These are phyloP conservation scores for honey bee (Apis mellifera) DNA, from an alignment of 1,140 invertebrate genomes.

Conservation along the genomic window DNA sequence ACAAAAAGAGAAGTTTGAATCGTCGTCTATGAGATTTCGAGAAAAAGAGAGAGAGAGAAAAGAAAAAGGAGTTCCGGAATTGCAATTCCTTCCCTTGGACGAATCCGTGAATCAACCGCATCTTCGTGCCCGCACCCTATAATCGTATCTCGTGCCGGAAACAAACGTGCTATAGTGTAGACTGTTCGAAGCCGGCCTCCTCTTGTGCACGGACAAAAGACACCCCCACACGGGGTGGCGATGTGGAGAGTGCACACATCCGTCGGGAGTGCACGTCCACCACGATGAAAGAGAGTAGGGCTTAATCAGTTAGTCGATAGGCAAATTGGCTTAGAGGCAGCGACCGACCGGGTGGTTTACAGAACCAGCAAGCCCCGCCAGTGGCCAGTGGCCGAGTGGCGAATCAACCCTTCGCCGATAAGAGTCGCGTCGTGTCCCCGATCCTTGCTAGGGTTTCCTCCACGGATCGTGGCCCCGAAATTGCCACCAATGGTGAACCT, in stretches of 20 bases:
- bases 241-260: background rate
- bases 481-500: background rate
- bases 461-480: constrained; percentile 9
- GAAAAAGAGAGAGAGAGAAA: background rate
- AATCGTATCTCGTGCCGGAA: constrained; percentile 6
- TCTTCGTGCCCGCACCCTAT: background rate
- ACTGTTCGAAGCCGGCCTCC: background rate
- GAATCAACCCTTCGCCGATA: constrained; percentile 42
- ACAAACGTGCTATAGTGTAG: background rate
- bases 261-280: constrained; percentile 17
- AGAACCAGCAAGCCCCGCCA: constrained; percentile 65
- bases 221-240: background rate
- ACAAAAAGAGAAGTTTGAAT: background rate
- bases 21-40: too few species aligned
- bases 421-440: constrained; percentile 42
- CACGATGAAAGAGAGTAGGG: constrained; percentile 75
- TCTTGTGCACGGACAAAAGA: background rate
- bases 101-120: background rate
- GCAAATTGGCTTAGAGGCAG: constrained; percentile 81
- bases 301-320: constrained; percentile 82
- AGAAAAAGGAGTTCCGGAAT: background rate
- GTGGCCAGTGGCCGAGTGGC: constrained; percentile 64
- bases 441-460: constrained; percentile 40
- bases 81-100: too few species aligned
- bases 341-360: constrained; percentile 72